Conservation (phyloP, 2,888 invertebrate genomes). For the Agrochola macilenta region DNA sequence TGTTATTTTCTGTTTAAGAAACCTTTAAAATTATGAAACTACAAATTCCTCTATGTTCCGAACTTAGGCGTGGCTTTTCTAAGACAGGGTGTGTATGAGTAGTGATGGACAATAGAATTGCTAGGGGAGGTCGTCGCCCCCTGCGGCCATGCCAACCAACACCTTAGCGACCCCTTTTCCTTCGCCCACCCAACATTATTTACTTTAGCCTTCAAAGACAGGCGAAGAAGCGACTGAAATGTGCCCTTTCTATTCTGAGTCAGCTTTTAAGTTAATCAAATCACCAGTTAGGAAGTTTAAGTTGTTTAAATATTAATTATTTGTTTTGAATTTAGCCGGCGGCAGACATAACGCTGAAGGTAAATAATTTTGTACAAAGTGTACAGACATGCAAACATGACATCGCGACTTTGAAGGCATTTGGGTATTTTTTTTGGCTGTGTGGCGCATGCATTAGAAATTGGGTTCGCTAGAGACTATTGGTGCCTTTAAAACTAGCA, state of each 20-base stretch:
- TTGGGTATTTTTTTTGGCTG: not conserved
- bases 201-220: slow-evolving; percentile 6
- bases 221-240: slow-evolving; percentile 14
- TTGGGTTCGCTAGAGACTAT: not conserved
- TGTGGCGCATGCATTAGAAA: not conserved
- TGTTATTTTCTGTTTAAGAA: slow-evolving; percentile 1
- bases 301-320: not conserved
- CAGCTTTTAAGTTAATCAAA: not conserved
- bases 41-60: not conserved
- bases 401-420: slow-evolving; percentile 7
- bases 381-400: not conserved
- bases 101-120: slow-evolving; percentile 28
- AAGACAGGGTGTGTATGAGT: slow-evolving; percentile 11
- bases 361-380: not conserved
- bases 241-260: not conserved
- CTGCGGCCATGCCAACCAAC: slow-evolving; percentile 14
- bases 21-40: not conserved
- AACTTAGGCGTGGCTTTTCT: not conserved
- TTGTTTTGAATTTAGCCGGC: too few relatives aligned
- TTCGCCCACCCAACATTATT: slow-evolving; percentile 21
- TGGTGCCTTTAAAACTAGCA: slow-evolving; percentile 4
- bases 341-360: not conserved
- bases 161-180: slow-evolving; percentile 39
- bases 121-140: slow-evolving; percentile 48
- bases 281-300: not conserved